Conservation (phyloP, 2,888 invertebrate genomes). For the Achlya flavicornis region DNA sequence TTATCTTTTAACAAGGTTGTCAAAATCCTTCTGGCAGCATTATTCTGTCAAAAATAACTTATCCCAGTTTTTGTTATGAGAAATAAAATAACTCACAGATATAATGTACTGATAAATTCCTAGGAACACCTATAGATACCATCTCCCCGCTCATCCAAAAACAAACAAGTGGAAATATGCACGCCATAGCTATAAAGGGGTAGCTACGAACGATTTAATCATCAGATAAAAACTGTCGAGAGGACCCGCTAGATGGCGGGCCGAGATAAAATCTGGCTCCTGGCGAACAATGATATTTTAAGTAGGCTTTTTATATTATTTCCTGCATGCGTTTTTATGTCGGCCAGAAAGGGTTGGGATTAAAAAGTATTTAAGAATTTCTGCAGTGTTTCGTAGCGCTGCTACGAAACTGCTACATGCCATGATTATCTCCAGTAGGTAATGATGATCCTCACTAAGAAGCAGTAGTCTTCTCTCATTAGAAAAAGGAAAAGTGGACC, state of each 20-base stretch:
- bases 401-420: too few species aligned
- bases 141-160: conserved; percentile 56
- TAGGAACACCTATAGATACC: conserved; percentile 51
- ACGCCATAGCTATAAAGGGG: conserved; percentile 67
- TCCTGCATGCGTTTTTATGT: neutral
- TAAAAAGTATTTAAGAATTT: neutral
- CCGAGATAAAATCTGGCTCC: conserved; percentile 52
- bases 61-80: neutral
- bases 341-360: neutral
- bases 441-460: too few species aligned
- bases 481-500: too few species aligned
- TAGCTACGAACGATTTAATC: conserved; percentile 76
- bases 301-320: conserved; percentile 18
- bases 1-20: neutral
- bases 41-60: neutral
- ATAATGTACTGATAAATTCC: conserved; percentile 38
- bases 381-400: neutral
- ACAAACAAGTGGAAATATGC: conserved; percentile 65
- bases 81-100: conserved; percentile 24
- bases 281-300: conserved; percentile 27
- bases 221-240: conserved; percentile 74
- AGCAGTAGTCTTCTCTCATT: too few species aligned
- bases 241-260: conserved; percentile 65
- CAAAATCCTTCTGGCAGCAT: neutral
- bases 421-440: too few species aligned